Conservation (phyloP, 2,797 vertebrate species). For the Echeneis naucrates region DNA sequence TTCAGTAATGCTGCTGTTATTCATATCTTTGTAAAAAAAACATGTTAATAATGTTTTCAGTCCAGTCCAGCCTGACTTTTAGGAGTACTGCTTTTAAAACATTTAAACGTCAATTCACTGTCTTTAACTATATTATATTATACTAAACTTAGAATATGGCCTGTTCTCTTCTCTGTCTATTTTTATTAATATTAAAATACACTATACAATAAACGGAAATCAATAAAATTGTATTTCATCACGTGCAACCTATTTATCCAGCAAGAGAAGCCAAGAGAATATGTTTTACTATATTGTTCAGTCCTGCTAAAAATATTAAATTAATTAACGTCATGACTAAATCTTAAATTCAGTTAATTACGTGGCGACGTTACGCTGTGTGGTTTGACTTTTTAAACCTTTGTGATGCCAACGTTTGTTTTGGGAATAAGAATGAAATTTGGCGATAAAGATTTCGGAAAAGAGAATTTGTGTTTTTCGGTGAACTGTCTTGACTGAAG, state of each 20-base stretch:
- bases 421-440: background rate
- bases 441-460: background rate
- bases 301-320: too few species aligned
- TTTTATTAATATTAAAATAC: background rate
- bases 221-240: background rate
- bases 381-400: background rate
- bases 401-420: background rate
- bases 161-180: background rate
- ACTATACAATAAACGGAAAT: background rate
- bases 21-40: background rate
- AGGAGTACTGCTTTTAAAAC: background rate
- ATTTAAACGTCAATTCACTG: background rate
- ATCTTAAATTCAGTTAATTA: background rate
- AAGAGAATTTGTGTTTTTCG: background rate
- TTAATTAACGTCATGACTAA: background rate
- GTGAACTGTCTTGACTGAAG: background rate
- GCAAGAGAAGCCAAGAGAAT: background rate
- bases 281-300: background rate
- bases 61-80: background rate
- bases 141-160: background rate
- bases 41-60: background rate
- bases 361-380: background rate
- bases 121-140: background rate
- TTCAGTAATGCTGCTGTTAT: background rate
- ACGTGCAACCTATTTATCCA: background rate